Conservation (phyloP, 2,113 vertebrate genomes). For the Chiloscyllium plagiosum region DNA sequence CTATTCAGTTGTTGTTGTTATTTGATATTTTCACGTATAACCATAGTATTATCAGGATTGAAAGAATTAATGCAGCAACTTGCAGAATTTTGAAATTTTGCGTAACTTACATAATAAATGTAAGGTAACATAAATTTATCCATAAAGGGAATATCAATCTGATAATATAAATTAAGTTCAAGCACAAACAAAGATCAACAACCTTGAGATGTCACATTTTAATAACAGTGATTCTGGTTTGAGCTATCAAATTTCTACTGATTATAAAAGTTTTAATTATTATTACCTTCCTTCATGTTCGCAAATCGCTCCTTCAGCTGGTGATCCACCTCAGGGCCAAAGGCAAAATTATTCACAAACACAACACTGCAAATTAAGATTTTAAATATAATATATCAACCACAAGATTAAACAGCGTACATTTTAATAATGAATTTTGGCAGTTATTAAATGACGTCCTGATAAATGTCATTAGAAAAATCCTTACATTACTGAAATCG, state of each 20-base stretch:
- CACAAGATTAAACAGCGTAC: not conserved
- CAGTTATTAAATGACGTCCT: too few relatives aligned
- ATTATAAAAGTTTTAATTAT: not conserved
- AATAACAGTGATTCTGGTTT: not conserved
- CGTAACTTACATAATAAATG: not conserved
- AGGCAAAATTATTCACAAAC: slow-evolving; percentile 99
- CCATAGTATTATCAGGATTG: not conserved
- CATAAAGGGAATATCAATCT: not conserved
- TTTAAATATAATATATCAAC: slow-evolving; percentile 38
- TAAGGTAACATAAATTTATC: not conserved
- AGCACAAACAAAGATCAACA: not conserved
- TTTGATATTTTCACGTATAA: not conserved
- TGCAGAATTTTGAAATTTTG: not conserved
- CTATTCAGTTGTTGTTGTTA: not conserved
- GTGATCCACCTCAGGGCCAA: slow-evolving; percentile 99
- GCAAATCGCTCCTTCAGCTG: slow-evolving; percentile 98
- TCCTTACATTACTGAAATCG: not conserved
- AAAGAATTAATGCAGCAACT: not conserved
- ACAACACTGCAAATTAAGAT: slow-evolving; percentile 80
- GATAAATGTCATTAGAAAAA: not conserved
- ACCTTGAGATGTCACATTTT: not conserved
- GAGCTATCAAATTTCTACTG: not conserved
- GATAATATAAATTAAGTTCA: not conserved
- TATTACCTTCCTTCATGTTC: slow-evolving; percentile 98
- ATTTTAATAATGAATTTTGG: not conserved